Base-by-base conservation (phyloP, 2,888 invertebrate species). In the Acleris cristana region DNA sequence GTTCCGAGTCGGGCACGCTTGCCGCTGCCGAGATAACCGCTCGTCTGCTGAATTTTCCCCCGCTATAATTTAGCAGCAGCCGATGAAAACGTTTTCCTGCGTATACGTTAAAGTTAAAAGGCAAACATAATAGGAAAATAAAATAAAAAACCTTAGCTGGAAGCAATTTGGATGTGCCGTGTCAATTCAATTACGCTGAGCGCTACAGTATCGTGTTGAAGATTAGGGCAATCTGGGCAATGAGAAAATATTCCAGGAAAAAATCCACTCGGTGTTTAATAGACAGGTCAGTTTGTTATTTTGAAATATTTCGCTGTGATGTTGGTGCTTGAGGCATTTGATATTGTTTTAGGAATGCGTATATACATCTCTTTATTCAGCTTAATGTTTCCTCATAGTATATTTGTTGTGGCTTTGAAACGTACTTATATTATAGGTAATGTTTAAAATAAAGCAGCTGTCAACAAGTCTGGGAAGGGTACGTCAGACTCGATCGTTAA, bases 161-260 rank as follows among this genome's bases (percentile, higher is more conserved):
- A 80, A 81, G 77, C 79, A 81, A 81, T 83, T 84, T 80, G 79
- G 74, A 82, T 83, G 81, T 81, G 72, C 81, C 80, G 80, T 76
- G 82, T 78, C 81, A 82, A 84, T 84, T 82, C 80, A 83, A 83
- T 83, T 82, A 82, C 76, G 73, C 74, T 73, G 75, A 73, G 79
- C 76, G 76, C 74, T 75, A 73, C 76, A 76, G 79, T 81, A 79
- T 75, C 79, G 76, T 77, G 76, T 74, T 76, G 73, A 76, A 80
- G 80, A 81, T 84, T 82, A 84, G 75, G 83, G 86, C 84, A 80
- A 81, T 84, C 82, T 83, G 75, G 83, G 86, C 84, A 80, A 90
- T 89, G 88, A 87, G 82, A 87, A 88, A 83, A 82, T 81, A 77
- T 80, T 83, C 73, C 71, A 84, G 80, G 74, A 85, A 82, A 79